Conservation (phyloP, 2,888 invertebrate species). For the Heliconius erato region DNA sequence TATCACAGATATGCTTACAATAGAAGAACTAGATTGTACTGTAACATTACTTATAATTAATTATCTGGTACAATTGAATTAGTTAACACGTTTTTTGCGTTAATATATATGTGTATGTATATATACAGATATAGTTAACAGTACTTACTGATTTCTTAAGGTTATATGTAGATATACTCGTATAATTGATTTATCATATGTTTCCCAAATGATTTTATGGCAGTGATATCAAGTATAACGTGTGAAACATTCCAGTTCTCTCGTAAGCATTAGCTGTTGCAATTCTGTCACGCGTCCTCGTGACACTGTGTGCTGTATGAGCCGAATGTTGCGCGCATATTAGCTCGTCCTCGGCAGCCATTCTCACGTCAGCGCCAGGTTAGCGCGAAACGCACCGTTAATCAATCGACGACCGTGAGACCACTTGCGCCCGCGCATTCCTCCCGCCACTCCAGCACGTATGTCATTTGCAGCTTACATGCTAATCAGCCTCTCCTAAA, state of each 20-base stretch:
- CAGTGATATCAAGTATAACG: background rate
- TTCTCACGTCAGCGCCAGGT: conserved; percentile 66
- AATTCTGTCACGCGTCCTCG: conserved; percentile 68
- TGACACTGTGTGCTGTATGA: conserved; percentile 60
- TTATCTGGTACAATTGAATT: background rate
- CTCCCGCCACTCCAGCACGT: conserved; percentile 33
- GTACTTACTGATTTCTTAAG: background rate
- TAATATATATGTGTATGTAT: too few relatives aligned
- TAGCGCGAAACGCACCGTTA: conserved; percentile 71
- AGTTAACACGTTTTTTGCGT: too few relatives aligned
- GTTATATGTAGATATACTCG: background rate
- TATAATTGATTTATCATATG: background rate
- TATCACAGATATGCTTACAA: background rate
- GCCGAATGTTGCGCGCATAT: conserved; percentile 65
- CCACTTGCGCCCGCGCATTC: conserved; percentile 58
- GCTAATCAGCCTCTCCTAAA: conserved; percentile 3
- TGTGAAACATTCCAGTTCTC: conserved; percentile 11
- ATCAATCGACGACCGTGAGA: conserved; percentile 77
- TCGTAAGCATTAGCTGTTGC: conserved; percentile 57
- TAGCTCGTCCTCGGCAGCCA: conserved; percentile 57
- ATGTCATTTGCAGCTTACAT: conserved; percentile 39
- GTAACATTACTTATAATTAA: background rate
- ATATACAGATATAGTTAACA: background rate
- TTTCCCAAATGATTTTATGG: background rate
- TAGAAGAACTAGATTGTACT: background rate